Evolutionary conservation across 2,113 vertebrate genomes (phyloP).

Genomic region (Thoracochromis brauschi): DNA sequence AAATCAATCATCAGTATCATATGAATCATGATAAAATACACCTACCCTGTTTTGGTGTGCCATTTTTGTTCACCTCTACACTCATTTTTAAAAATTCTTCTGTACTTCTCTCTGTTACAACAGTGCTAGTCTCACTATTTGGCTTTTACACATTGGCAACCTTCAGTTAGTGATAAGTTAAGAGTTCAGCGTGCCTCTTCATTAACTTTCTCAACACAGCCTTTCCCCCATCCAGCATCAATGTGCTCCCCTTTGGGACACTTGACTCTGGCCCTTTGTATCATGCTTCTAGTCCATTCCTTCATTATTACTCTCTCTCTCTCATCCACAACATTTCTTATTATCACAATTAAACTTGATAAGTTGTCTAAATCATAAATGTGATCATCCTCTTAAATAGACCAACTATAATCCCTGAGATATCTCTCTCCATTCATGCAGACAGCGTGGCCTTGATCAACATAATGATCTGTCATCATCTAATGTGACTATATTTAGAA

Average conservation of each 20-base stretch:
- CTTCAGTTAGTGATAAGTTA: not conserved
- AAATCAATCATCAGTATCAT: not conserved
- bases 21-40: not conserved
- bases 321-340: not conserved
- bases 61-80: not conserved
- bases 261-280: not conserved
- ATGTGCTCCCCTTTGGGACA: not conserved
- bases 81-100: not conserved
- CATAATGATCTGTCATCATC: not conserved
- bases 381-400: not conserved
- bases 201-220: not conserved
- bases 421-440: not conserved
- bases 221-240: not conserved
- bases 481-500: not conserved
- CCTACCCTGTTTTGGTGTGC: not conserved
- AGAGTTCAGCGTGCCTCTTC: not conserved
- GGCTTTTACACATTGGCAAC: not conserved
- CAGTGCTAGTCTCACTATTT: not conserved
- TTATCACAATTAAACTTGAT: not conserved
- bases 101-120: not conserved
- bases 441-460: not conserved
- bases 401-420: not conserved
- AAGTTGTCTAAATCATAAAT: not conserved
- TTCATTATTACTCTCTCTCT: not conserved
- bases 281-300: not conserved